Evolutionary conservation across 2,113 vertebrate genomes (phyloP).

Genomic region (Progne subis): DNA sequence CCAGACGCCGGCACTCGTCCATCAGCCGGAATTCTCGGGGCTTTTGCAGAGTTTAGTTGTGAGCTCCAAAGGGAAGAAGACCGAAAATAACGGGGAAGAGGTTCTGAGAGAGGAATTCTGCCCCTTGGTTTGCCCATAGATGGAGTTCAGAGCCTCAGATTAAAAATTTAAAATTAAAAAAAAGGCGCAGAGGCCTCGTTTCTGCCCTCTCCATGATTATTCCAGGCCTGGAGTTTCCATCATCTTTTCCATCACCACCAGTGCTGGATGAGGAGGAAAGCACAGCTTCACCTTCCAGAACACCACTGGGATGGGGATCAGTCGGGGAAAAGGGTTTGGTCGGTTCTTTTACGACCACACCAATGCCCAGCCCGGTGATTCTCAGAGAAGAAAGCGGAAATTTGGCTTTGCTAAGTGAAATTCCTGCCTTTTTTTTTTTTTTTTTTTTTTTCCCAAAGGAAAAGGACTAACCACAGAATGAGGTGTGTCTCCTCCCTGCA

Average conservation of each 20-base stretch:
- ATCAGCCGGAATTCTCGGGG: rapidly evolving
- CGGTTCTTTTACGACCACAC: not conserved
- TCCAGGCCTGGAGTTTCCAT: not conserved
- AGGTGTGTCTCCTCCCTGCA: not conserved
- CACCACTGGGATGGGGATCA: not conserved
- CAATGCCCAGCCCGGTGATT: rapidly evolving
- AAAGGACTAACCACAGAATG: not conserved
- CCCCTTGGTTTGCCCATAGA: not conserved
- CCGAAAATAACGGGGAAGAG: not conserved
- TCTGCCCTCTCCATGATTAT: rapidly evolving
- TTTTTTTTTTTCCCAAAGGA: not conserved
- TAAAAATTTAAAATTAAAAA: too few species aligned
- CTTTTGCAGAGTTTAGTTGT: rapidly evolving
- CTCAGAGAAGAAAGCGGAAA: not conserved
- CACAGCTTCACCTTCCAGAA: too few species aligned
- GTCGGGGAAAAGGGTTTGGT: not conserved
- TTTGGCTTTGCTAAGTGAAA: not conserved
- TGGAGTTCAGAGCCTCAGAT: not conserved
- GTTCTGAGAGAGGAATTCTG: not conserved
- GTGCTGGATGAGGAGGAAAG: not conserved
- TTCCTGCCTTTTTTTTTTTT: not conserved
- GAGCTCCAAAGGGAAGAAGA: not conserved
- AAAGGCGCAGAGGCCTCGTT: not conserved
- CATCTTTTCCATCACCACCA: not conserved
- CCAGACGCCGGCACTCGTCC: rapidly evolving